Evolutionary conservation across 2,888 invertebrate species (phyloP), one percentile per base, ranked within the genome.

Genomic region (Seira musarum): DNA sequence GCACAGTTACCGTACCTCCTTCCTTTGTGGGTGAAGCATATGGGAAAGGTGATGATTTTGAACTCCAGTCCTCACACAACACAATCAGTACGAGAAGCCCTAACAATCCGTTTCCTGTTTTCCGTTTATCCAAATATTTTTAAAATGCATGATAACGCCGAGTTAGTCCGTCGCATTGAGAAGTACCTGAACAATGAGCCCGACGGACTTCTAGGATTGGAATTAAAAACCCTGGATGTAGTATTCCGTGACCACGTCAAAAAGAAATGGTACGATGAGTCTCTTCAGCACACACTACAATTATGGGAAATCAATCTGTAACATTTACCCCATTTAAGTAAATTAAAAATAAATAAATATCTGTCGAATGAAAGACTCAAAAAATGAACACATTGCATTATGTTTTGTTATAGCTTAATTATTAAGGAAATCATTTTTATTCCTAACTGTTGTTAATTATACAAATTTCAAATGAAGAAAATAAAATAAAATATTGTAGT

Each of bases 281-380:
- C 95, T 79, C 91, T 96, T 88, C 95, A 95, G 90, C 96, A 96
- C 91, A 94, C 94, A 90, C 92, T 95, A 89, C 95, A 95, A 89
- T 90, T 96, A 84, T 96, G 96, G 95, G 96, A 96, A 89, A 93
- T 93, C 87, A 96, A 96, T 89, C 94, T 95, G 92, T 94, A 92
- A 92, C 40, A 6, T 40, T 40, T 40, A 53, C 17, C 13, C 17
- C 53, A 53, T 15, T 8, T 30, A 5, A 30, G 3, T 30, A 30
- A 30, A 30, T 30, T 30, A 30, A 30, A 53, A 8, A 8, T 40
- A 40, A 40, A 40, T 40, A 40, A 8, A 40, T 40, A 8, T 13
- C 13, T 40, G 6, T 40, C 13, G 40, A 40, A 8, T 40, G 13
- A 40, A 40, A 40, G 40, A 40, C 40, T 40, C 40, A 40, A 8